Percentiles rank a stretch among this genome's conserved stretches.
Evolutionary conservation across 2,888 invertebrate genomes (phyloP).

Genomic region (Yponomeuta evonymella): DNA sequence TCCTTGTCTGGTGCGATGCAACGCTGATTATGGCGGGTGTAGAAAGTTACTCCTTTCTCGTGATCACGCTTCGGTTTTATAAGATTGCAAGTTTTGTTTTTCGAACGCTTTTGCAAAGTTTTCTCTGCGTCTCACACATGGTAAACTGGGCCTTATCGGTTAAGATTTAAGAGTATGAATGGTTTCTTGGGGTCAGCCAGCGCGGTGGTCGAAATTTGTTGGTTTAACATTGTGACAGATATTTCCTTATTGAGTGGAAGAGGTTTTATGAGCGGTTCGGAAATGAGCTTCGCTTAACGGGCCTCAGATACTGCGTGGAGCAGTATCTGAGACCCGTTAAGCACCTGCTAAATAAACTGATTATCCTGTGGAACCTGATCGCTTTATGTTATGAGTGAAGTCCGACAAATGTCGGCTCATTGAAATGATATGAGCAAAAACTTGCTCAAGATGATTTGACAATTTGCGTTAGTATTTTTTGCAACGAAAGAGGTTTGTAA

Average conservation of each 20-base stretch:
- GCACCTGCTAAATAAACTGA: constrained; percentile 13
- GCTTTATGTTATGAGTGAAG: too few relatives aligned
- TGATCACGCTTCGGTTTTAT: constrained; percentile 15
- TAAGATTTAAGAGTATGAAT: neutral
- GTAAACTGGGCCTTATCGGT: neutral
- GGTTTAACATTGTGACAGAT: constrained; percentile 40
- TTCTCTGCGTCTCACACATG: neutral
- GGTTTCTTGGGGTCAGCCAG: constrained; percentile 10
- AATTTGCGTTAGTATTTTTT: too few relatives aligned
- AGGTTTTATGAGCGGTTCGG: constrained; percentile 1
- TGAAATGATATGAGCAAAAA: too few relatives aligned
- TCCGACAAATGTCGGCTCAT: too few relatives aligned
- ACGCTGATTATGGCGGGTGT: constrained; percentile 52
- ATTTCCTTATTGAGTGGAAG: constrained; percentile 30
- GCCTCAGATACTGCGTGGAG: constrained; percentile 16
- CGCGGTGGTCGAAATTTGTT: constrained; percentile 28
- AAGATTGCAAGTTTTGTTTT: constrained; percentile 14
- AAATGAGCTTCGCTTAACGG: constrained; percentile 20
- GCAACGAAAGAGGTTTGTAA: too few relatives aligned
- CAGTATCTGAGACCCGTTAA: neutral
- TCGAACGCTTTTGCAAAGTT: constrained; percentile 11
- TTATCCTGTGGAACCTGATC: neutral
- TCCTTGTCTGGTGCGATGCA: constrained; percentile 31
- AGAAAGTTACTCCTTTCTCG: constrained; percentile 53
- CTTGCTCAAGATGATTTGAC: too few relatives aligned